Conservation (phyloP, 2,888 invertebrate species). For the Camptogramma bilineatum region DNA sequence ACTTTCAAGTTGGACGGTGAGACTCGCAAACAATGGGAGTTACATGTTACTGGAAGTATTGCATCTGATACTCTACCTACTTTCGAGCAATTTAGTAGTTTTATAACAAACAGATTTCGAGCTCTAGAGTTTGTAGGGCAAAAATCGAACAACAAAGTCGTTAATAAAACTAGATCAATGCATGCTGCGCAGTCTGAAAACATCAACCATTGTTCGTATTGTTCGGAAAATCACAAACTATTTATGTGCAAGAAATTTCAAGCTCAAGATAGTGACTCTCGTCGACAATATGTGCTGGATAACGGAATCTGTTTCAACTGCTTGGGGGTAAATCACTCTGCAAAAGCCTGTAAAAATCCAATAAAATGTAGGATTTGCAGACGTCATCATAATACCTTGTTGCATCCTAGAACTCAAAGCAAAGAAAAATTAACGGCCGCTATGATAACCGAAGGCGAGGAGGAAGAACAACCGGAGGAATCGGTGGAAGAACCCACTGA, state of each 20-base stretch:
- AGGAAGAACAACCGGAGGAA: slow-evolving; percentile 3
- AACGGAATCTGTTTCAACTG: slow-evolving; percentile 22
- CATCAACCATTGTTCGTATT: slow-evolving; percentile 10
- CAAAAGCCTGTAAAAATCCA: not conserved
- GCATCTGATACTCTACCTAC: slow-evolving; percentile 3
- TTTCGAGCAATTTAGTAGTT: slow-evolving; percentile 1
- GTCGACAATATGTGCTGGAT: slow-evolving; percentile 3
- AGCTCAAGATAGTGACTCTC: slow-evolving; percentile 1
- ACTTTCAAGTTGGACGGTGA: slow-evolving; percentile 8
- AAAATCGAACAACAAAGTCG: slow-evolving; percentile 2
- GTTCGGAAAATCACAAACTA: slow-evolving; percentile 13
- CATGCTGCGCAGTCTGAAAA: not conserved
- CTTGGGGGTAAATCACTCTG: slow-evolving; percentile 21
- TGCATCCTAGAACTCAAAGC: slow-evolving; percentile 21
- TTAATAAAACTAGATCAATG: slow-evolving; percentile 4
- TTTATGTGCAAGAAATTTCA: slow-evolving; percentile 10
- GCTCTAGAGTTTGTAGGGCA: slow-evolving; percentile 12
- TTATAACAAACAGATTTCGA: slow-evolving; percentile 1
- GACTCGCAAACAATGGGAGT: slow-evolving; percentile 9
- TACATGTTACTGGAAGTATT: slow-evolving; percentile 4
- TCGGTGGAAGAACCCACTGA: not conserved
- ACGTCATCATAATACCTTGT: slow-evolving; percentile 23
- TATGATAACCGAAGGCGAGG: slow-evolving; percentile 6
- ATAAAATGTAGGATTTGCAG: slow-evolving; percentile 5
- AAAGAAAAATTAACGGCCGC: slow-evolving; percentile 6